A percentile compares a stretch with the other conserved stretches of the same genome.
These are phyloP conservation scores for Pseudachorutes palmiensis DNA, from an alignment of 1,140 invertebrate genomes.

Conservation along the genomic window DNA sequence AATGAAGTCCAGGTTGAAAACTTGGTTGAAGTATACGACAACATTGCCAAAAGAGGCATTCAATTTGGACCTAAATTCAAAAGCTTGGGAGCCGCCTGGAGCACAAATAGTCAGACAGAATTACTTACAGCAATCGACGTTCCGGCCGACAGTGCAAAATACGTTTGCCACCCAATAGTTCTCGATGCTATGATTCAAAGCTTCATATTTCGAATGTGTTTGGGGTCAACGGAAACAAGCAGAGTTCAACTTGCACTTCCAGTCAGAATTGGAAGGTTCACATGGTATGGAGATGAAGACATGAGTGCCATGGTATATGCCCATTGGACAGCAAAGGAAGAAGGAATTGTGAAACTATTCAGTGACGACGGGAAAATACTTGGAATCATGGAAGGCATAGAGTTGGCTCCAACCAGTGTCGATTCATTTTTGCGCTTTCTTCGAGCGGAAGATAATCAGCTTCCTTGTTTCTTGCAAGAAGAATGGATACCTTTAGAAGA, in stretches of 20 bases:
- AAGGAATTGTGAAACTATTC: neutral
- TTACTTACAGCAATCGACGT: neutral
- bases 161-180: conserved; percentile 9
- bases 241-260: neutral
- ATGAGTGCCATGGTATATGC: neutral
- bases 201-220: neutral
- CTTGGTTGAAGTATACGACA: neutral
- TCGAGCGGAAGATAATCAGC: neutral
- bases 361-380: neutral
- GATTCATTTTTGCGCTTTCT: neutral
- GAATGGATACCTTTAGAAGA: no score
- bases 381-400: conserved; percentile 8
- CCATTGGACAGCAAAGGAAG: neutral
- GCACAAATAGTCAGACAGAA: neutral
- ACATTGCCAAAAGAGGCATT: neutral
- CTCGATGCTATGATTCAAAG: conserved; percentile 14
- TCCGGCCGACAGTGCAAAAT: neutral
- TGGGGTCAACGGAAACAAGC: neutral
- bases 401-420: neutral
- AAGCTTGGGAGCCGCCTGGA: neutral
- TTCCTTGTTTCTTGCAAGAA: conserved; percentile 3
- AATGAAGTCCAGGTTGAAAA: neutral
- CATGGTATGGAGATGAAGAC: neutral
- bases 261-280: neutral
- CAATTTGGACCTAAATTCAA: conserved; percentile 9